A percentile compares a stretch with the other conserved stretches of the same genome.
These are phyloP conservation scores for Axea sp. DNA, from an alignment of 2,888 invertebrate species.

Conservation along the genomic window DNA sequence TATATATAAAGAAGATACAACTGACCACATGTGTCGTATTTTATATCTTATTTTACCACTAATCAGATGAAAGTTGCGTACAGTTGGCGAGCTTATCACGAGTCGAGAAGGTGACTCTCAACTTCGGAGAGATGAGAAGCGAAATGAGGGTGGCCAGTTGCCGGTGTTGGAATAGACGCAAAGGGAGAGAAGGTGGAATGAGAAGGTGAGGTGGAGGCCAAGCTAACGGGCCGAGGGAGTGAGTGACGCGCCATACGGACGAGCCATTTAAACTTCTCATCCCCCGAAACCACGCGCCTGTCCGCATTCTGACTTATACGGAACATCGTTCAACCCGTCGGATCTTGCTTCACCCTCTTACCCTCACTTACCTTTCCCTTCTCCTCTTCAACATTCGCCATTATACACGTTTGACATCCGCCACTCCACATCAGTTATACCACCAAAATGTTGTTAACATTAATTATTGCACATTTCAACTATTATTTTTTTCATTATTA, in stretches of 20 bases:
- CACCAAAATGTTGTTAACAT: slow-evolving; percentile 47
- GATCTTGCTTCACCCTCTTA: slow-evolving; percentile 64
- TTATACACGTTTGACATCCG: slow-evolving; percentile 71
- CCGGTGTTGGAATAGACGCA: slow-evolving; percentile 24
- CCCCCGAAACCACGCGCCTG: slow-evolving; percentile 77
- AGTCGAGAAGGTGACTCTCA: slow-evolving; percentile 36
- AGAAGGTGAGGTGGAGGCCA: slow-evolving; percentile 41
- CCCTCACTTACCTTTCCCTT: slow-evolving; percentile 16
- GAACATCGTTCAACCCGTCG: slow-evolving; percentile 77
- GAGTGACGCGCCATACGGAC: slow-evolving; percentile 78
- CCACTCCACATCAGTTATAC: slow-evolving; percentile 63
- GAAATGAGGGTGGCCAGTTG: slow-evolving; percentile 41
- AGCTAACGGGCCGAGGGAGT: slow-evolving; percentile 60
- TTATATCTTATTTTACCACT: slow-evolving; percentile 36
- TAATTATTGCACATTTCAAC: slow-evolving; percentile 17
- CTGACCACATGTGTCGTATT: slow-evolving; percentile 9
- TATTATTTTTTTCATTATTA: slow-evolving; percentile 7
- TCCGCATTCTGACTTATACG: slow-evolving; percentile 80
- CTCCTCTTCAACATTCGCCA: slow-evolving; percentile 49
- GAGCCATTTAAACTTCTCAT: slow-evolving; percentile 80
- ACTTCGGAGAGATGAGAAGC: slow-evolving; percentile 5
- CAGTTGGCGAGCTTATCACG: slow-evolving; percentile 44
- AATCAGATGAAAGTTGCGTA: slow-evolving; percentile 46
- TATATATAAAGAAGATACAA: slow-evolving; percentile 6
- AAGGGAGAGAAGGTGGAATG: slow-evolving; percentile 49